Evolutionary conservation across 1,140 invertebrate species (phyloP).

Genomic region (Adoxophyes honmai): DNA sequence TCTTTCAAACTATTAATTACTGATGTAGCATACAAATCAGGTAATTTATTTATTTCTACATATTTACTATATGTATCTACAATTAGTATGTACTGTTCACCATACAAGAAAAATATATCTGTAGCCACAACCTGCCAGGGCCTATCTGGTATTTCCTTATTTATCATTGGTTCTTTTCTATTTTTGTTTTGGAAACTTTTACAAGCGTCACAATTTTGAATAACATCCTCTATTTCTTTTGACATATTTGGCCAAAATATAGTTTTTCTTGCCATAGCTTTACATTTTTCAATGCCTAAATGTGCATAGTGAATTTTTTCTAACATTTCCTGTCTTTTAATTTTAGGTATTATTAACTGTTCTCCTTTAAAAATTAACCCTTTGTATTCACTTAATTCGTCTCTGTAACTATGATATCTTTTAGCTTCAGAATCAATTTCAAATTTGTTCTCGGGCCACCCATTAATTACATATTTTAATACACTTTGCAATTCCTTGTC

Average conservation of each 20-base stretch:
- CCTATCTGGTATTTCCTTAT: background rate
- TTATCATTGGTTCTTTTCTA: slow-evolving; percentile 1
- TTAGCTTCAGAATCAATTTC: background rate
- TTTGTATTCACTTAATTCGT: background rate
- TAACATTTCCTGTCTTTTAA: slow-evolving; percentile 5
- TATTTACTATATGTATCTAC: slow-evolving; percentile 13
- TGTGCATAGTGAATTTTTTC: slow-evolving; percentile 12
- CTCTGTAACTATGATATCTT: slow-evolving; percentile 2
- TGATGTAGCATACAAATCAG: background rate
- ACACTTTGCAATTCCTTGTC: slow-evolving; percentile 2
- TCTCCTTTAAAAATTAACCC: slow-evolving; percentile 7
- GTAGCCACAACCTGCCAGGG: background rate
- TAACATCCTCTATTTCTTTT: slow-evolving; percentile 5
- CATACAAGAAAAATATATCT: slow-evolving; percentile 5
- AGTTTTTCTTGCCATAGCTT: background rate
- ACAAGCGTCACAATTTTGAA: slow-evolving; percentile 4
- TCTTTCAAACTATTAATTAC: background rate
- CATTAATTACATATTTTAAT: slow-evolving; percentile 2
- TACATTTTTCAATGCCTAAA: too few species aligned
- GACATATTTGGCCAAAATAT: slow-evolving; percentile 15
- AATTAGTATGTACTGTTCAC: background rate
- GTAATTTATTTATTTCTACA: too few species aligned
- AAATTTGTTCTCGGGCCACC: background rate
- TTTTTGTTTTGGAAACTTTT: background rate
- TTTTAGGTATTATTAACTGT: slow-evolving; percentile 4